Evolutionary conservation across 2,888 invertebrate species (phyloP).

Genomic region (Ephialtes manifestator): DNA sequence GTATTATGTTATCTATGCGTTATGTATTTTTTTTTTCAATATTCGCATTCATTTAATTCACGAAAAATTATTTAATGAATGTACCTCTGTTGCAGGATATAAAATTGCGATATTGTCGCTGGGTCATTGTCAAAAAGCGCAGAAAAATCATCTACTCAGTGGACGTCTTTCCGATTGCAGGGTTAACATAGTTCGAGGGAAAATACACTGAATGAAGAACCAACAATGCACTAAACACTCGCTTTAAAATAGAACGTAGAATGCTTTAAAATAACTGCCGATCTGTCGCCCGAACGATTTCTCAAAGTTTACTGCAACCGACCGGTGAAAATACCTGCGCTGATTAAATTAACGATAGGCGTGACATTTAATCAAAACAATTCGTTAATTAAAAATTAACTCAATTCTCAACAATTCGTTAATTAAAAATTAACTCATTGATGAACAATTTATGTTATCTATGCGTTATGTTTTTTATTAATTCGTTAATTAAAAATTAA

Average conservation of each 20-base stretch:
- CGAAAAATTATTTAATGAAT: background rate
- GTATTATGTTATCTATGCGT: background rate
- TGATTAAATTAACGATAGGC: no score
- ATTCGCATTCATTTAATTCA: background rate
- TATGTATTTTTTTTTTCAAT: background rate
- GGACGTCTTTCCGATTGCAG: background rate
- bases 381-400: no score
- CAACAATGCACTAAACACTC: conserved; percentile 11
- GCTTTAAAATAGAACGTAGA: background rate
- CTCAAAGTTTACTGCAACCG: no score
- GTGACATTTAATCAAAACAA: no score
- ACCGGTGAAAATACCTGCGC: no score
- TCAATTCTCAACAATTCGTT: no score
- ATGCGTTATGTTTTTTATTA: background rate
- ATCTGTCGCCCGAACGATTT: conserved; percentile 28
- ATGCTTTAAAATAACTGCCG: conserved; percentile 6
- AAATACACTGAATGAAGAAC: background rate
- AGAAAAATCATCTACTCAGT: conserved; percentile 17
- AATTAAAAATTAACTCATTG: background rate
- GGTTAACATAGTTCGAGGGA: background rate
- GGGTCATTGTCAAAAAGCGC: conserved; percentile 15
- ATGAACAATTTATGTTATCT: background rate
- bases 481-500: no score
- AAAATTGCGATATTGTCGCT: background rate
- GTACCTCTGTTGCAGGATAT: conserved; percentile 12